Evolutionary conservation across 2,888 invertebrate species (phyloP), one percentile per base, ranked within the genome.

Genomic region (Meganola albula): DNA sequence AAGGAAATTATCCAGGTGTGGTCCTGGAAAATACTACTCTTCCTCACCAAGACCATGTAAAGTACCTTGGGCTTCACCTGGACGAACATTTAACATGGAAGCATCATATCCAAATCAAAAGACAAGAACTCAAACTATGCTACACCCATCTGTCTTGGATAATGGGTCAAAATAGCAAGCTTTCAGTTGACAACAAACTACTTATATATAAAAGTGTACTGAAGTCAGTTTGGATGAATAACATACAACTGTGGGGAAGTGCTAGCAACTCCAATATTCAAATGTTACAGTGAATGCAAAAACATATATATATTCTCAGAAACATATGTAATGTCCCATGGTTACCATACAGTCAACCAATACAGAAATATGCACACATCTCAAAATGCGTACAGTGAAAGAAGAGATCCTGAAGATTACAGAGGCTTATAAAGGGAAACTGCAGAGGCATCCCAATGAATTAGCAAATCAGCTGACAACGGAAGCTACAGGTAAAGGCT

Each of bases 1-100:
- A n/a, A 31, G 31, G 27, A 24, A 32, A 33, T 9, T 49, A 48
- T 25, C 44, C 47, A 21, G 37, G 40, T 5, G 40, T 48, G 8
- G 31, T 20, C 10, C 28, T 54, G 2, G 33, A 26, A 13, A 10
- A 24, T 3, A 10, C 6, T 10, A 25, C 14, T n/a, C 26, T 48
- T 5, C 34, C 48, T 4, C 44, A 46, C 25, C 24, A 12, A 0
- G 23, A 43, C 11, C 9, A 22, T 10, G 50, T 36, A 2, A 43
- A 33, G 31, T 50, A 51, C 16, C 25, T 40, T 3, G 44, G 40
- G 4, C 25, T 49, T 13, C 42, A 49, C 18, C 27, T 48, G 2
- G 46, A 45, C 21, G 13, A 40, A 8, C 30, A 21, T 20, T 26
- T 44, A 4, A 43, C 38, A 3, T 47, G 36, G 44, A 32, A 14